Evolutionary conservation across 2,888 invertebrate genomes (phyloP), one percentile per base, ranked within the genome.

Genomic region (Drosophila anomalata): DNA sequence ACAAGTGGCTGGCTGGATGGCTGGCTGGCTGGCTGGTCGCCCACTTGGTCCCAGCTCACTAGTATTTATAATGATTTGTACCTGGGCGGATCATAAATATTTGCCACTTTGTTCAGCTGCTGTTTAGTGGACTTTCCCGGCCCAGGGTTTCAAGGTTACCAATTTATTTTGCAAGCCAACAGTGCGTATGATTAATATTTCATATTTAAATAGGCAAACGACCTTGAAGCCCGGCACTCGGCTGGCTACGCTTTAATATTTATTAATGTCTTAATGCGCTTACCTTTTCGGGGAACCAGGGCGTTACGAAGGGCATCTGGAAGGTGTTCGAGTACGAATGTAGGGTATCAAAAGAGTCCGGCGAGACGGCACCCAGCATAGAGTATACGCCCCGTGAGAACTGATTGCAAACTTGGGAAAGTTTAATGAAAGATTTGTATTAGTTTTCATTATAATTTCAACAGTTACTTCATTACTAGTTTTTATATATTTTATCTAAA

Each of bases 251-350:
- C 61, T 69, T 71, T 75, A 78, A 81, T 79, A 82, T 87, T 85
- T 83, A 83, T 78, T 77, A 63, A 68, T 63, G 71, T 44, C 67
- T 55, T 65, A 58, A 54, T 67, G 57, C 58, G 77, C 90, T 93
- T 92, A 96, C 96, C 94, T 97, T 97, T 92, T 97, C 97, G 0
- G 97, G 97, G 90, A 97, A 97, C 97, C 97, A 97, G 12, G 97
- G 97, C 48, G 97, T 97, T 72, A 97, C 95, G 91, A 97, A 97
- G 41, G 97, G 97, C 96, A 97, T 97, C 93, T 98, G 97, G 91
- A 98, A 98, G 54, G 97, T 97, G 92, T 98, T 97, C 89, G 97
- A 96, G 92, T 97, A 98, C 20, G 97, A 97, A 91, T 97, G 97
- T 55, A 98, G 93, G 5, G 97, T 97, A 92, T 97, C 97, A 91